These are phyloP conservation scores for Bombus terrestris DNA, from an alignment of 1,140 invertebrate species.

Conservation along the genomic window DNA sequence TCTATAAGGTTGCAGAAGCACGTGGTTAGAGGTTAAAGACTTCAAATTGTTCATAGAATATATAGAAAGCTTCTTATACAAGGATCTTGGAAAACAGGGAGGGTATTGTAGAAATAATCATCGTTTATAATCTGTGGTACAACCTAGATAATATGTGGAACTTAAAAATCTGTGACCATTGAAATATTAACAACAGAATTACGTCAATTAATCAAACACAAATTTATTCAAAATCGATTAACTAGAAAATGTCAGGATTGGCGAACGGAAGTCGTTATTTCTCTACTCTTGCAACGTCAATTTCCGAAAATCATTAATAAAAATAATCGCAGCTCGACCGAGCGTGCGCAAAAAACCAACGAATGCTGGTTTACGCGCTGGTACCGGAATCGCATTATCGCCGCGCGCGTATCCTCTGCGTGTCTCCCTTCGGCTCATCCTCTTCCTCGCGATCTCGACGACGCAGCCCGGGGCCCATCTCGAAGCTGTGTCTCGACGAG, in stretches of 20 bases:
- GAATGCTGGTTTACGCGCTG: constrained; percentile 12
- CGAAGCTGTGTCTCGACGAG: background rate
- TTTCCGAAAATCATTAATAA: constrained; percentile 14
- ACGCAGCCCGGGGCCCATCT: too few species aligned
- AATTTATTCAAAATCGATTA: background rate
- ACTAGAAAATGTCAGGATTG: background rate
- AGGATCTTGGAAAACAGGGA: too few species aligned
- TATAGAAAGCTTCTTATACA: too few species aligned
- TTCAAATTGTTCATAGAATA: background rate
- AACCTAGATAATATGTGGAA: too few species aligned
- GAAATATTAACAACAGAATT: too few species aligned
- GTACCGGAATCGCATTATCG: constrained; percentile 55
- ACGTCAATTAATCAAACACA: too few species aligned
- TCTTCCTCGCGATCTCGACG: too few species aligned
- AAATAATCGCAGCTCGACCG: constrained; percentile 18
- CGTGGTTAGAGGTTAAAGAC: background rate
- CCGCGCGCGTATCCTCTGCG: background rate
- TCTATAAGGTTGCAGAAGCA: background rate
- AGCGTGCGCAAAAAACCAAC: background rate
- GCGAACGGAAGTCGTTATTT: background rate
- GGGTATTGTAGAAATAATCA: too few species aligned
- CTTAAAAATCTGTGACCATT: too few species aligned
- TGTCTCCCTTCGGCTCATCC: background rate
- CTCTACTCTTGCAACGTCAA: background rate
- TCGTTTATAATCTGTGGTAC: too few species aligned